Percentiles rank a stretch among this genome's conserved stretches.
Evolutionary conservation across 2,888 invertebrate species (phyloP).

Genomic region (Pherbina coryleti): DNA sequence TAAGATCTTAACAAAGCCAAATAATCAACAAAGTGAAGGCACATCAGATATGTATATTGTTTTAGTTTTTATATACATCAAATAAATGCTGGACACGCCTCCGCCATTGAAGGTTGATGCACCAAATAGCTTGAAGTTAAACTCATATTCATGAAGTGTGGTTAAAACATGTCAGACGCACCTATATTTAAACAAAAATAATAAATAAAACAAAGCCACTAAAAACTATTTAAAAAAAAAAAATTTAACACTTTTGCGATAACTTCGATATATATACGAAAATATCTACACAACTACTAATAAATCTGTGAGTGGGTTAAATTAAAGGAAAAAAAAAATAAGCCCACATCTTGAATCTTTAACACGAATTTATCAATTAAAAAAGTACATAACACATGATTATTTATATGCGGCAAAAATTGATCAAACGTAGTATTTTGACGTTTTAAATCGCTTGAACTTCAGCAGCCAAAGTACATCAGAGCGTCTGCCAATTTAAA

Average conservation of each 20-base stretch:
- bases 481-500: background rate
- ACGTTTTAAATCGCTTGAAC: background rate
- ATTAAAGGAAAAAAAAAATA: background rate
- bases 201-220: slow-evolving; percentile 8
- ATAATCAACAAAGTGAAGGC: background rate
- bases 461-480: background rate
- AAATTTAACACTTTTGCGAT: background rate
- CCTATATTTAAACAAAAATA: slow-evolving; percentile 34
- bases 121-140: background rate
- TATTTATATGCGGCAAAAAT: too few relatives aligned
- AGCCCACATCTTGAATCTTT: background rate
- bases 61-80: background rate
- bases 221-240: slow-evolving; percentile 3
- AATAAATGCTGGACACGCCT: slow-evolving; percentile 8
- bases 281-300: too few relatives aligned
- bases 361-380: background rate
- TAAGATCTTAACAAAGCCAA: background rate
- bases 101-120: background rate
- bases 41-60: background rate
- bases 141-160: background rate
- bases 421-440: background rate
- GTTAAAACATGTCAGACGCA: slow-evolving; percentile 12
- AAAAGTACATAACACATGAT: too few relatives aligned
- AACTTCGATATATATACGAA: background rate
- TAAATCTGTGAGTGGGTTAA: slow-evolving; percentile 11